Evolutionary conservation across 2,113 vertebrate genomes (phyloP).

Genomic region (Chroicocephalus ridibundus): DNA sequence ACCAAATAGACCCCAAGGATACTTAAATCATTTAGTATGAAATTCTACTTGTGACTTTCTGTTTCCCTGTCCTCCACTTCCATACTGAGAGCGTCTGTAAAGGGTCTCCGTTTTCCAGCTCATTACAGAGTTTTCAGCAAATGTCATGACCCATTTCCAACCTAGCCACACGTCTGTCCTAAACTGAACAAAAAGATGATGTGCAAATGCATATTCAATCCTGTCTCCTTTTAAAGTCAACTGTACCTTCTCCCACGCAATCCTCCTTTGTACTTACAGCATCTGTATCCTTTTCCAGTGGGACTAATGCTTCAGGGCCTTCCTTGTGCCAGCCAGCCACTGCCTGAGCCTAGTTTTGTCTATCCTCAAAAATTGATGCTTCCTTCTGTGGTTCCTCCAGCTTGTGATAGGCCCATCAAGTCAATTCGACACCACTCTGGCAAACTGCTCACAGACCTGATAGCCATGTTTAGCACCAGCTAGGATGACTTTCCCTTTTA

Average conservation of each 20-base stretch:
- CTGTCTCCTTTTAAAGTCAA: not conserved
- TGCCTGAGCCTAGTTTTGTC: not conserved
- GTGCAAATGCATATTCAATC: not conserved
- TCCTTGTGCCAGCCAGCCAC: not conserved
- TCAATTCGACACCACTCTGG: not conserved
- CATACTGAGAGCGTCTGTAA: not conserved
- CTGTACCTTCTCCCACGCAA: not conserved
- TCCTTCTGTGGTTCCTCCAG: not conserved
- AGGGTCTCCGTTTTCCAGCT: not conserved
- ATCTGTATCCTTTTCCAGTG: not conserved
- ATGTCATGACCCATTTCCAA: not conserved
- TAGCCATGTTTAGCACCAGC: not conserved
- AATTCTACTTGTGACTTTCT: not conserved
- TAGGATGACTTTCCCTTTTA: not conserved
- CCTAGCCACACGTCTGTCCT: not conserved
- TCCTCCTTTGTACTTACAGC: conserved; percentile 8
- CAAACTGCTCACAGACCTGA: not conserved
- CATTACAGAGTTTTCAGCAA: not conserved
- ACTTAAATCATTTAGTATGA: not conserved
- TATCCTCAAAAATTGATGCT: not conserved
- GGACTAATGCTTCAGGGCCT: not conserved
- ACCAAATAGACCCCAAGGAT: not conserved
- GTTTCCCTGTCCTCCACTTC: not conserved
- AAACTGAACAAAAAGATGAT: not conserved
- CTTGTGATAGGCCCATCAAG: not conserved